Evolutionary conservation across 2,797 vertebrate genomes (phyloP).

Genomic region (Periophthalmus magnuspinnatus): DNA sequence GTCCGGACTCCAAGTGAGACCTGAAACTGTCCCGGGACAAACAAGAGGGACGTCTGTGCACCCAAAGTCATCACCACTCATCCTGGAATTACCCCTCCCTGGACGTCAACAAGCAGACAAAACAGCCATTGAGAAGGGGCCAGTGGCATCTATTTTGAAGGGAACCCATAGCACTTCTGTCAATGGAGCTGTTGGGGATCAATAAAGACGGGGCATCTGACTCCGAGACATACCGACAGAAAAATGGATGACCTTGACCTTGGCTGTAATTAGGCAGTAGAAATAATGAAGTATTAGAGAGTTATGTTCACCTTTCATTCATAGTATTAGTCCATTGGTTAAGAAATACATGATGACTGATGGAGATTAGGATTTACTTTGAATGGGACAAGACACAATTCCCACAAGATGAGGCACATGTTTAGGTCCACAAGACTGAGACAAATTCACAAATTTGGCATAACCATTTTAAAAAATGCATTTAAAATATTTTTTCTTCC

Average conservation of each 20-base stretch:
- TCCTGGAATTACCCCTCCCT: conserved; percentile 88
- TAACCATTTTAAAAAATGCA: too few species aligned
- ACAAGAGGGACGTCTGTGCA: conserved; percentile 89
- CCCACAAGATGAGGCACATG: too few species aligned
- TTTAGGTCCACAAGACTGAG: too few species aligned
- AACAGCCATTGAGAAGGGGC: conserved; percentile 84
- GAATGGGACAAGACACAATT: too few species aligned
- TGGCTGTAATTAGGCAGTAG: conserved; percentile 2
- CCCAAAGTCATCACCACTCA: conserved; percentile 87
- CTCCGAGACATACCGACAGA: conserved; percentile 7
- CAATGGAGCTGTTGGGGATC: conserved; percentile 32
- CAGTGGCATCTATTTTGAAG: conserved; percentile 46
- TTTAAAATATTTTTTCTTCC: too few species aligned
- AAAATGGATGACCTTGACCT: conserved; percentile 11
- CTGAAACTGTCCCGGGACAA: conserved; percentile 82
- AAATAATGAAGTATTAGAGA: conserved; percentile 8
- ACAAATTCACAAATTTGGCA: too few species aligned
- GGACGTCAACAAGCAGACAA: conserved; percentile 82
- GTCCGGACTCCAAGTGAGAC: conserved; percentile 78
- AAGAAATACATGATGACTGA: not conserved
- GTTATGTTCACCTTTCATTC: conserved; percentile 3
- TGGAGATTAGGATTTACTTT: not conserved
- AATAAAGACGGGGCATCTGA: conserved; percentile 19
- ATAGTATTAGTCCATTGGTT: not conserved
- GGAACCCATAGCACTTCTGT: conserved; percentile 28